phyloP scores from a whole-genome alignment of 2,888 invertebrate genomes.

The Dynastes tityus region DNA sequence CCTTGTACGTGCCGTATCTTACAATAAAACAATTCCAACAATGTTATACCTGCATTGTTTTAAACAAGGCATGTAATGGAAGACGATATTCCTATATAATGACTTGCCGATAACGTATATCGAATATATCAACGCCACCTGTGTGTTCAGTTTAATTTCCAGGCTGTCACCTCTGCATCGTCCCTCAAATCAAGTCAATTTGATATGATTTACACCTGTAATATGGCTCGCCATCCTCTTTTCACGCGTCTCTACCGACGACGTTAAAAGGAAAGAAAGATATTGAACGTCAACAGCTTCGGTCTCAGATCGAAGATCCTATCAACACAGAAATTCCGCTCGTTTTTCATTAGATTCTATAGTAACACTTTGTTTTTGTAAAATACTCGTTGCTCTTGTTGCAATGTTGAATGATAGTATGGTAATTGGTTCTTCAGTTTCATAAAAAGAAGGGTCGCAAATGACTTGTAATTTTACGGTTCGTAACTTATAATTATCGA shows the following conservation, averaged over 20 bases:
- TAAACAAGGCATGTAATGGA: constrained; percentile 61
- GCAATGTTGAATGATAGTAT: constrained; percentile 52
- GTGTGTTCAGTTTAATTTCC: constrained; percentile 63
- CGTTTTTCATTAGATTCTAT: constrained; percentile 56
- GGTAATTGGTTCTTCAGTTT: constrained; percentile 55
- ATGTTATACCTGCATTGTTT: constrained; percentile 59
- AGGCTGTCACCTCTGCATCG: constrained; percentile 63
- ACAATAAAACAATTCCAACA: constrained; percentile 57
- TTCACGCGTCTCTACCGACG: constrained; percentile 11
- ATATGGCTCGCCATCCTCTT: constrained; percentile 43
- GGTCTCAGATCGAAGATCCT: constrained; percentile 53
- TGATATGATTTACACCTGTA: constrained; percentile 53
- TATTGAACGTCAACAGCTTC: constrained; percentile 38
- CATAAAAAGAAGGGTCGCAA: constrained; percentile 43
- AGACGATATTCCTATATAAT: constrained; percentile 60
- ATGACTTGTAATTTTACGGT: constrained; percentile 52
- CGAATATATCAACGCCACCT: constrained; percentile 59
- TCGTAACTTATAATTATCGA: constrained; percentile 45
- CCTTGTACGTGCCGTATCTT: constrained; percentile 14
- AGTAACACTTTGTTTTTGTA: constrained; percentile 56
- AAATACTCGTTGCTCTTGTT: constrained; percentile 55
- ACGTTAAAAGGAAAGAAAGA: constrained; percentile 42
- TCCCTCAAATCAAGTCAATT: constrained; percentile 58
- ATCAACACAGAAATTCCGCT: constrained; percentile 56
- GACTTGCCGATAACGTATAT: constrained; percentile 63